phyloP scores from a whole-genome alignment of 2,113 vertebrate species.

The Tyto alba region DNA sequence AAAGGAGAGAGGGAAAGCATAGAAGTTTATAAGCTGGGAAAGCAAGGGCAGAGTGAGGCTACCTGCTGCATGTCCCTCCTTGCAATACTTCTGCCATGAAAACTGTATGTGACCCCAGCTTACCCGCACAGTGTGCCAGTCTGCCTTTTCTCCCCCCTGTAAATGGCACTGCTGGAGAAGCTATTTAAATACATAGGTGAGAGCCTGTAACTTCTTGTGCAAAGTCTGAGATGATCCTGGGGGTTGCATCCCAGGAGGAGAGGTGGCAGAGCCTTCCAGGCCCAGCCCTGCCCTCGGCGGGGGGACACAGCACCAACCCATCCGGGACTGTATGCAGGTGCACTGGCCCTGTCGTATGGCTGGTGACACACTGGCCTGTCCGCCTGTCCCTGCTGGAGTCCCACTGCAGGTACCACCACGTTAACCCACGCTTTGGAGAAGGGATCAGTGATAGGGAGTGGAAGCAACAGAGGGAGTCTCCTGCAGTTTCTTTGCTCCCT shows the following conservation, averaged over 20 bases:
- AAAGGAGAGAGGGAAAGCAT: background rate
- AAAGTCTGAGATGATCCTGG: background rate
- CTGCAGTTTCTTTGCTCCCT: background rate
- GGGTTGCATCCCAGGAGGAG: background rate
- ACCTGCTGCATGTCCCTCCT: background rate
- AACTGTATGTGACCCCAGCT: background rate
- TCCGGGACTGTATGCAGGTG: background rate
- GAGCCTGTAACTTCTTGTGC: background rate
- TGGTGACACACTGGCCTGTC: accelerated
- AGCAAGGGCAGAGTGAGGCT: accelerated
- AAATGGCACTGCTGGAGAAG: background rate
- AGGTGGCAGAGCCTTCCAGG: background rate
- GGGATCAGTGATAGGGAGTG: background rate
- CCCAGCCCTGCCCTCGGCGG: accelerated
- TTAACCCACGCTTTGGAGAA: background rate
- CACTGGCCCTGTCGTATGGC: too few species aligned
- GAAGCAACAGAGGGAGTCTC: background rate
- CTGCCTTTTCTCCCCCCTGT: background rate
- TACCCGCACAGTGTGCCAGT: background rate
- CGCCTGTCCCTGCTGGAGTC: background rate
- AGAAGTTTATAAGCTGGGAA: background rate
- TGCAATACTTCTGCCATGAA: background rate
- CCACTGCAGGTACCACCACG: background rate
- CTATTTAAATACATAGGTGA: background rate
- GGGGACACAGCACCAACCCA: background rate